Conservation (phyloP, 2,797 vertebrate genomes). For the Sylvilagus floridanus region DNA sequence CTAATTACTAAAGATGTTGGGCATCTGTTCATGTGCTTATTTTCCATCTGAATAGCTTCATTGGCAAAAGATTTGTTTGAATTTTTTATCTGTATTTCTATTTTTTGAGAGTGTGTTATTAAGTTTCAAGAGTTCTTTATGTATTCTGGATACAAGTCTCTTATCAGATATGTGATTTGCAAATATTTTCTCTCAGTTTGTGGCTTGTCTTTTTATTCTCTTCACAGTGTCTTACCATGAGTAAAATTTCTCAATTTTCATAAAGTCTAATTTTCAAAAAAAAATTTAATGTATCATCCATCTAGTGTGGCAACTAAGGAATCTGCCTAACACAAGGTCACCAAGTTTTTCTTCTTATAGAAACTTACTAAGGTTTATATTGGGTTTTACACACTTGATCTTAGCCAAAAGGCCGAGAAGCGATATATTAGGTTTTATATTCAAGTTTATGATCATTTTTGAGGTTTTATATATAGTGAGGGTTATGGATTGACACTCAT, state of each 20-base stretch:
- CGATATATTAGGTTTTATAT: slow-evolving; percentile 42
- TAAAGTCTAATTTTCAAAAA: not conserved
- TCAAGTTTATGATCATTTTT: not conserved
- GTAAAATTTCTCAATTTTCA: slow-evolving; percentile 20
- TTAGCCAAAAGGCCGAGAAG: too few species aligned
- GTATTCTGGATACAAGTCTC: not conserved
- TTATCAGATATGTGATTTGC: too few species aligned
- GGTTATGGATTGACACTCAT: not conserved
- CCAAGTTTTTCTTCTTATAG: not conserved
- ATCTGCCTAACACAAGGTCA: not conserved
- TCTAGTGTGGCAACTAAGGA: slow-evolving; percentile 22
- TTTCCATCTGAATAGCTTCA: not conserved
- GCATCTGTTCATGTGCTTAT: not conserved
- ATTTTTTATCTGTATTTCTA: not conserved
- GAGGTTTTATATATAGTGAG: not conserved
- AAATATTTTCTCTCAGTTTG: too few species aligned
- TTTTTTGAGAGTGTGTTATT: not conserved
- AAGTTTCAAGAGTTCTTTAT: slow-evolving; percentile 12
- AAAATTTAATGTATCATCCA: not conserved
- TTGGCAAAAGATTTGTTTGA: not conserved
- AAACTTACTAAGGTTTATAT: not conserved
- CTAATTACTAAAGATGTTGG: slow-evolving; percentile 6
- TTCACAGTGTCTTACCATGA: too few species aligned
- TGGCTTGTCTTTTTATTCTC: too few species aligned
- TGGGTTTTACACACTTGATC: not conserved